Base-by-base conservation (phyloP, 2,113 vertebrate species). In the Smithornis capensis region DNA sequence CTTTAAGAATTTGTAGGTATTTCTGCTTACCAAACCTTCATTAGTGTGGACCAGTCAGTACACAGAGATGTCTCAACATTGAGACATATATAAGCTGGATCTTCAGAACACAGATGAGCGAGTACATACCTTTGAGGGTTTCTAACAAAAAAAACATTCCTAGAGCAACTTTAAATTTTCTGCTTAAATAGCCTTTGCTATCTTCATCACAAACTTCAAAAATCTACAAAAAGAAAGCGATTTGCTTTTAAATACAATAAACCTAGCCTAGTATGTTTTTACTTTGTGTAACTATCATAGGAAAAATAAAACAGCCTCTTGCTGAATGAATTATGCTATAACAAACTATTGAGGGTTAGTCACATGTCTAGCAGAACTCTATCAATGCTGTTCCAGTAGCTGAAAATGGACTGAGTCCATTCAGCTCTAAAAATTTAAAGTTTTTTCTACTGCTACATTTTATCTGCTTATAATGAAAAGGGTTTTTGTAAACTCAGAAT, bases 71-170 rank as follows among this genome's bases (percentile, higher is more conserved):
- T 80, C 38, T 62, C 19, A 78, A 15, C 1, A 71, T 6, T 13
- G 19, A 87, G 33, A 68, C 37, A 52, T 15, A 28, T 42, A 21
- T 7, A 53, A 75, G 10, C 18, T 76, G 10, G 15, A 67, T 53
- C 25, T 52, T 83, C 44, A 87, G 45, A 65, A 91, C 4, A 42
- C 5, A 75, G 82, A 56, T n/a, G 33, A 83, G 78, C 52, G 62
- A 49, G 42, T 13, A 47, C 21, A 92, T 96, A 98, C 95, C 97
- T 98, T 98, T 74, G 96, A 98, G 33, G 96, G 96, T 81, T 99
- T 98, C 86, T 98, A 98, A 60, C 96, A 97, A 97, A 98, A 98
- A 98, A 40, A 98, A 71, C 95, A 96, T 98, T 38, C 97, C 94
- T 24, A 98, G 92, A 33, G 95, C 96, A 47, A 98, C 94, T 94